Base-by-base conservation (phyloP, 2,113 vertebrate species). In the Pimephales promelas region DNA sequence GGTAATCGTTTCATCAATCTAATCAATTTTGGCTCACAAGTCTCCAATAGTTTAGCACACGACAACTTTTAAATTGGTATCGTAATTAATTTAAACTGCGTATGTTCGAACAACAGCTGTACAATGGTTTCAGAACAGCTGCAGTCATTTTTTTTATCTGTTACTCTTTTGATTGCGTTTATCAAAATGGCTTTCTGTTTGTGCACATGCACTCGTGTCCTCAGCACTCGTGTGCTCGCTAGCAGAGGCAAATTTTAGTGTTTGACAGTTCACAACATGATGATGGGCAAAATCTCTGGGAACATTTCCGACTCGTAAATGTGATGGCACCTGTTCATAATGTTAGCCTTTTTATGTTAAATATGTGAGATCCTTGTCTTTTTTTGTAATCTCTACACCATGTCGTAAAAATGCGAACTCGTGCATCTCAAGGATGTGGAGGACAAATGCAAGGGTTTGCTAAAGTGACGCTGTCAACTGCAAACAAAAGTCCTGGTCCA, bases 1-100 rank as follows among this genome's bases (percentile, higher is more conserved):
- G 18, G 64, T 66, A 79, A 79, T 79, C 77, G 66, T 79, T 79
- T 66, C 36, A 79, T 79, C 59, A 66, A 79, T 20, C 77, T 49
- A 79, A 49, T 79, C 77, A 28, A 66, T 66, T 66, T 45, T 66
- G 57, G 40, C 57, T 13, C 9, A 26, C 52, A n/a, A 56, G 20
- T 52, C 20, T 56, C 31, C 26, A 22, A 45, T 79, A 79, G 77
- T 79, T 79, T 22, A 79, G 77, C 77, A 14, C 61, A 45, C 43
- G 64, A 10, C 59, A 79, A 79, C 59, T 74, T 74, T 64, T 66
- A 64, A 79, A 66, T 79, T 62, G 26, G 43, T 22, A 28, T n/a
- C 6, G 43, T 66, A 79, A 79, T 79, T 66, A 79, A 79, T 79
- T 79, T 66, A 66, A 66, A 66, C 40, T 49, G 77, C 10, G 9